Percentiles rank a stretch among this genome's conserved stretches.
Conservation (phyloP, 2,888 invertebrate genomes). For the Drosophila mayaguana region DNA sequence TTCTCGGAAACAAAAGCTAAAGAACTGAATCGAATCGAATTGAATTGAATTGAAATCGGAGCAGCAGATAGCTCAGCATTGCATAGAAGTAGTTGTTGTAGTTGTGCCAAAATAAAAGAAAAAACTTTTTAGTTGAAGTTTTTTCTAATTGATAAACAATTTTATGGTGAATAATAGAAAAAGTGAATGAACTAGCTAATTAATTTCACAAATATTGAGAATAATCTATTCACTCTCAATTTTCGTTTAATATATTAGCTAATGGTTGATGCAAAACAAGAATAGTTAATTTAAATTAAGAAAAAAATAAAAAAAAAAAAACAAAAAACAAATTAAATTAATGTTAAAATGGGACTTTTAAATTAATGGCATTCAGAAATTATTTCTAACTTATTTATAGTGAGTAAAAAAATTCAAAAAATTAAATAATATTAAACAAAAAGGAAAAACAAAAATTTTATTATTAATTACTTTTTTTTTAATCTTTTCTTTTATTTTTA, state of each 20-base stretch:
- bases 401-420: too few species aligned
- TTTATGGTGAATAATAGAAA: background rate
- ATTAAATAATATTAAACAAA: too few species aligned
- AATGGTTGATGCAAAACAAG: too few species aligned
- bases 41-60: constrained; percentile 25
- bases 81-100: constrained; percentile 21
- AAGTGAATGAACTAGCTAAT: constrained; percentile 10
- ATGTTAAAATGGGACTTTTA: too few species aligned
- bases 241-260: background rate
- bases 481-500: too few species aligned
- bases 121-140: background rate
- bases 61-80: constrained; percentile 35
- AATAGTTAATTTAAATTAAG: too few species aligned
- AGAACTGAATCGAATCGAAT: constrained; percentile 15
- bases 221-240: background rate
- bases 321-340: too few species aligned
- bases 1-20: constrained; percentile 28
- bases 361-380: too few species aligned
- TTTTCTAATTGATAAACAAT: background rate
- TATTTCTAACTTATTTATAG: too few species aligned
- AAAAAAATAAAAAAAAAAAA: too few species aligned
- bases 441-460: too few species aligned
- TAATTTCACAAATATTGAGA: background rate
- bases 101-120: constrained; percentile 4
- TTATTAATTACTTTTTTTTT: too few species aligned